These are phyloP conservation scores for Lucilia sericata DNA, from an alignment of 1,140 invertebrate species.

Conservation along the genomic window DNA sequence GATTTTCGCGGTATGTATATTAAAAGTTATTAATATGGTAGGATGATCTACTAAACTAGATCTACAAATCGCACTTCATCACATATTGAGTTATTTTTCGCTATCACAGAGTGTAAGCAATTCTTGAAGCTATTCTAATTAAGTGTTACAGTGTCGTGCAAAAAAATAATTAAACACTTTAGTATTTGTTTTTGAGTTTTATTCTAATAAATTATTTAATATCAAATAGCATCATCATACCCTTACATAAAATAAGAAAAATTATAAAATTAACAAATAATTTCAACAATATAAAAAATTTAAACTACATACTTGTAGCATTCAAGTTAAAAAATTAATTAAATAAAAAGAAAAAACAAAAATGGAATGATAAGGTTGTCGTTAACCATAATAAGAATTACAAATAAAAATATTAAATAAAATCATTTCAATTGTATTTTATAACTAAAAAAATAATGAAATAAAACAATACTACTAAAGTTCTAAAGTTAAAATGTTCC, in stretches of 20 bases:
- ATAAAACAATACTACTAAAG: background rate
- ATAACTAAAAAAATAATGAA: background rate
- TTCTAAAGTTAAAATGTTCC: too few species aligned
- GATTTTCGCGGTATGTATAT: too few species aligned
- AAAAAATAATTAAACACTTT: background rate
- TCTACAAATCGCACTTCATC: too few species aligned
- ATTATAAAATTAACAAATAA: background rate
- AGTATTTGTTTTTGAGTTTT: slow-evolving; percentile 6
- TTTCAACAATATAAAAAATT: background rate
- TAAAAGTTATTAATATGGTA: too few species aligned
- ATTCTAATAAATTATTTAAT: slow-evolving; percentile 8
- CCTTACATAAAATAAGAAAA: background rate
- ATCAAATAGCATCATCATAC: slow-evolving; percentile 16
- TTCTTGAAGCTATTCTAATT: too few species aligned
- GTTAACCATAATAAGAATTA: background rate
- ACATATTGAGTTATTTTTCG: too few species aligned
- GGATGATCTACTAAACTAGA: too few species aligned
- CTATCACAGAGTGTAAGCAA: too few species aligned
- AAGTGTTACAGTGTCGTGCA: too few species aligned
- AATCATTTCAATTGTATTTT: background rate
- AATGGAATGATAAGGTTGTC: background rate
- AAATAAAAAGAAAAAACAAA: background rate
- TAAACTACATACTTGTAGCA: background rate
- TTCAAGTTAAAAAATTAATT: background rate
- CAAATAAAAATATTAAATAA: background rate